Percentiles rank a stretch among this genome's conserved stretches.
Conservation (phyloP, 1,140 invertebrate species). For the Acromyrmex echinatior region DNA sequence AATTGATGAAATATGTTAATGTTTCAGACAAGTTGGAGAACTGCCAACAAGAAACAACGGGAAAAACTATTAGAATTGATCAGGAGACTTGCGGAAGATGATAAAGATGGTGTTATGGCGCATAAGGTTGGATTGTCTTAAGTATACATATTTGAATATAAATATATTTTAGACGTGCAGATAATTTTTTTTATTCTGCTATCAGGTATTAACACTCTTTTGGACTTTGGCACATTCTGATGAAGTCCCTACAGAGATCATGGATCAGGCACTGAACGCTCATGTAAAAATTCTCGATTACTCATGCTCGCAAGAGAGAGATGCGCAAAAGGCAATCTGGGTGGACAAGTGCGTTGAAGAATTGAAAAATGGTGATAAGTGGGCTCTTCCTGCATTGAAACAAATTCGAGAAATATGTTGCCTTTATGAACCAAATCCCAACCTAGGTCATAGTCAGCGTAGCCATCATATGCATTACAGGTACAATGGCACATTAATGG, state of each 20-base stretch:
- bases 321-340: conserved; percentile 98
- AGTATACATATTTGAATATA: neutral
- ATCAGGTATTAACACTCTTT: conserved; percentile 96
- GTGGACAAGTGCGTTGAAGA: conserved; percentile 98
- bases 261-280: conserved; percentile 98
- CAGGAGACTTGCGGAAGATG: conserved; percentile 97
- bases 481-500: conserved; percentile 80
- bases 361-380: conserved; percentile 94
- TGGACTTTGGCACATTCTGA: conserved; percentile 99
- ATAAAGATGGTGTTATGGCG: conserved; percentile 99
- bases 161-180: conserved; percentile 1
- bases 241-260: conserved; percentile 98
- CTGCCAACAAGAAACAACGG: conserved; percentile 97
- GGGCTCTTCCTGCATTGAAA: conserved; percentile 98
- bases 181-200: conserved; percentile 57
- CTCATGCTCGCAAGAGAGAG: conserved; percentile 98
- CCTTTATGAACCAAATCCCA: conserved; percentile 94
- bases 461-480: conserved; percentile 90
- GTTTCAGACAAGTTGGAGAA: conserved; percentile 95
- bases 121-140: conserved; percentile 91
- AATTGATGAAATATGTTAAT: conserved; percentile 43
- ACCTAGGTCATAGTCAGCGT: conserved; percentile 88
- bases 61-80: conserved; percentile 98
- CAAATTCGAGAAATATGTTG: conserved; percentile 98
- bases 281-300: conserved; percentile 99